Percentiles rank a stretch among this genome's conserved stretches.
Conservation (phyloP, 2,113 vertebrate genomes). For the Apaloderma vittatum region DNA sequence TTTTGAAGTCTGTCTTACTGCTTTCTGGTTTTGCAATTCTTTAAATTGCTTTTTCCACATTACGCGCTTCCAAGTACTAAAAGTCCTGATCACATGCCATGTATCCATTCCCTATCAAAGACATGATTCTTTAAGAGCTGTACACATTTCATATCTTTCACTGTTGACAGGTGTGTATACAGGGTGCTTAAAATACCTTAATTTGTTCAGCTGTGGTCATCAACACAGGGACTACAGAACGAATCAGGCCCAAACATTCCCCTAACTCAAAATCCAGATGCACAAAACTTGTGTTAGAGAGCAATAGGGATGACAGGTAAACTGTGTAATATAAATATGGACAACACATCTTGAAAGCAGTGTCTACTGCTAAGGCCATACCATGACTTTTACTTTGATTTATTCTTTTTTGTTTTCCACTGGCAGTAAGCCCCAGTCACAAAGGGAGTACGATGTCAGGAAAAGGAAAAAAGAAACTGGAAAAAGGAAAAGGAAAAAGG, state of each 20-base stretch:
- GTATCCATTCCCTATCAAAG: not conserved
- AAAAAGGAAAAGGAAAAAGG: no score
- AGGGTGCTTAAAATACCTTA: not conserved
- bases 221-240: not conserved
- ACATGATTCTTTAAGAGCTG: not conserved
- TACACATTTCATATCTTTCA: not conserved
- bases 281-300: not conserved
- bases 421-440: not conserved
- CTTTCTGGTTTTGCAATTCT: slow-evolving; percentile 37
- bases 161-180: not conserved
- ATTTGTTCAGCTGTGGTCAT: not conserved
- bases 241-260: not conserved
- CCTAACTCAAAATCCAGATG: not conserved
- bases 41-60: not conserved
- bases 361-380: not conserved
- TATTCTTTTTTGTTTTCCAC: not conserved
- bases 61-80: slow-evolving; percentile 16
- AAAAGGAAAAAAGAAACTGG: not conserved
- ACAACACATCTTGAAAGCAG: not conserved
- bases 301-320: not conserved
- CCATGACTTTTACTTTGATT: not conserved
- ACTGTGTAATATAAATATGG: not conserved
- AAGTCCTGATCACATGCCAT: slow-evolving; percentile 18
- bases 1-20: not conserved
- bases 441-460: not conserved